Conservation (phyloP, 2,888 invertebrate species). For the Priocnemis perturbator region DNA sequence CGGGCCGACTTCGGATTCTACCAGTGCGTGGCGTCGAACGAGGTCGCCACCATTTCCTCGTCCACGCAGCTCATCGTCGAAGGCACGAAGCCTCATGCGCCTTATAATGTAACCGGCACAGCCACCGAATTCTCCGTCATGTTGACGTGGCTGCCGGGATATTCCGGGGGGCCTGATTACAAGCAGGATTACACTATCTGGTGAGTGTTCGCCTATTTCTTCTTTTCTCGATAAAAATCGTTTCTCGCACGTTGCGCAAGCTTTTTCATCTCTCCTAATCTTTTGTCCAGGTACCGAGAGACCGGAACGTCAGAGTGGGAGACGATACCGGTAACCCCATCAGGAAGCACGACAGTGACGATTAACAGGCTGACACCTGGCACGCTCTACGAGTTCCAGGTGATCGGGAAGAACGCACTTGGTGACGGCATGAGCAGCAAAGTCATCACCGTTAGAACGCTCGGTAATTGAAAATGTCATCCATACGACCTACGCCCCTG, state of each 20-base stretch:
- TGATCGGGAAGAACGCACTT: conserved; percentile 94
- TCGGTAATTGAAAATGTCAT: conserved; percentile 79
- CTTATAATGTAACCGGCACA: conserved; percentile 94
- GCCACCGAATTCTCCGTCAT: conserved; percentile 94
- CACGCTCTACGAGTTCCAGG: conserved; percentile 96
- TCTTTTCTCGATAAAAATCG: not conserved
- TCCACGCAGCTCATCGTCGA: conserved; percentile 93
- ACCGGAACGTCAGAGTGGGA: conserved; percentile 93
- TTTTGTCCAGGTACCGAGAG: conserved; percentile 82
- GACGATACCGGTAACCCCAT: conserved; percentile 94
- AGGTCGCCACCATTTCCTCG: conserved; percentile 95
- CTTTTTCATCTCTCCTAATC: too few relatives aligned
- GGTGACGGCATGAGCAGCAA: conserved; percentile 98
- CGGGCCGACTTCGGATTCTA: conserved; percentile 96
- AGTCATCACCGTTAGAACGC: conserved; percentile 90
- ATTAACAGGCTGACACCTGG: conserved; percentile 93
- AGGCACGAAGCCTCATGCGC: conserved; percentile 97
- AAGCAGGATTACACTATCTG: conserved; percentile 97
- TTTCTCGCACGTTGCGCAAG: not conserved
- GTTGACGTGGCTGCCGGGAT: conserved; percentile 94
- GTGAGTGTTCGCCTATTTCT: conserved; percentile 74
- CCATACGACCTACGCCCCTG: not conserved
- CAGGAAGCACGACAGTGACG: conserved; percentile 89
- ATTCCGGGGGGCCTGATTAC: conserved; percentile 96
- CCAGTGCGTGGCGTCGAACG: conserved; percentile 96